phyloP scores from a whole-genome alignment of 2,888 invertebrate species.

The Trisateles emortualis region DNA sequence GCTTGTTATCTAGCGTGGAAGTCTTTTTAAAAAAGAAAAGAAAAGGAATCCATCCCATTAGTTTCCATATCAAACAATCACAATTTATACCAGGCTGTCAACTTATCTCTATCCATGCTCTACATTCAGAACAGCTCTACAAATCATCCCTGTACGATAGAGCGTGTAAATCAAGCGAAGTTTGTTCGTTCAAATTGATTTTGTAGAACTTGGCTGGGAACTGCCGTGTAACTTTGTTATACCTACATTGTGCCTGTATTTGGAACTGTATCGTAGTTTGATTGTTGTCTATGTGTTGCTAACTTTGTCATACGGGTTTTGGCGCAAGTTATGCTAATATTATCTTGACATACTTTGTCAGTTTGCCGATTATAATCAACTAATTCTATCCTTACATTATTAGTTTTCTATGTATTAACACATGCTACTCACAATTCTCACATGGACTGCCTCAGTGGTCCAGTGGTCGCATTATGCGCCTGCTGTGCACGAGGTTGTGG shows the following conservation, averaged over 20 bases:
- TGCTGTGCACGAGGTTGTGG: no score
- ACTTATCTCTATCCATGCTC: constrained; percentile 11
- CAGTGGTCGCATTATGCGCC: no score
- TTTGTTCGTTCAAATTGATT: not conserved
- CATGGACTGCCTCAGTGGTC: no score
- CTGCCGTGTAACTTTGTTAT: not conserved
- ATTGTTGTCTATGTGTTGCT: not conserved
- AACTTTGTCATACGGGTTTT: no score
- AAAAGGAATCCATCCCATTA: not conserved
- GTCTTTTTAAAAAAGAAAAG: not conserved
- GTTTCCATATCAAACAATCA: constrained; percentile 10
- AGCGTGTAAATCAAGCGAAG: constrained; percentile 8
- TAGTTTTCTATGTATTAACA: no score
- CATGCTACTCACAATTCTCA: no score
- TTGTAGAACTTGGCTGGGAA: not conserved
- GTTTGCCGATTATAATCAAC: no score
- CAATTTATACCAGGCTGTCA: constrained; percentile 2
- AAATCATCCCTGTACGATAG: constrained; percentile 12
- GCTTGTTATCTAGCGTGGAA: no score
- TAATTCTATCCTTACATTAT: no score
- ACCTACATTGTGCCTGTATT: not conserved
- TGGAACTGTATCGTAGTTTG: not conserved
- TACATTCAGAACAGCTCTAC: constrained; percentile 8
- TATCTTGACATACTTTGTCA: no score
- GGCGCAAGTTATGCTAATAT: no score